Percentiles rank a stretch among this genome's conserved stretches.
Conservation (phyloP, 2,888 invertebrate species). For the Calephelis perditalis region DNA sequence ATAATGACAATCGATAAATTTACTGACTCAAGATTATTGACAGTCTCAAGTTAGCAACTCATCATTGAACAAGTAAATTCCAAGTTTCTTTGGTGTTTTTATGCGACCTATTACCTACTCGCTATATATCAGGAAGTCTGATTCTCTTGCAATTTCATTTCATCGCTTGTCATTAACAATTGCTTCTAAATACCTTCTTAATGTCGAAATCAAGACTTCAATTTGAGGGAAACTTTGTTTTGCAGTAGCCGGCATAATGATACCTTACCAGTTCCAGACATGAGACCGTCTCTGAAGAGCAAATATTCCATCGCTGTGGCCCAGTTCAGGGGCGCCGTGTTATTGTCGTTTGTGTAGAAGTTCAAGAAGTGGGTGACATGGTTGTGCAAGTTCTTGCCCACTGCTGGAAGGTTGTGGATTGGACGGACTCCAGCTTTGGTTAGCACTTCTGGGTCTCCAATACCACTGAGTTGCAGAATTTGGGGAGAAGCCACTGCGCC, state of each 20-base stretch:
- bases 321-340: slow-evolving; percentile 92
- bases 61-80: too few relatives aligned
- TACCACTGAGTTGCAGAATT: slow-evolving; percentile 92
- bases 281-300: slow-evolving; percentile 90
- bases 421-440: slow-evolving; percentile 80
- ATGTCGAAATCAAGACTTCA: too few relatives aligned
- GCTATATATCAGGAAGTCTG: too few relatives aligned
- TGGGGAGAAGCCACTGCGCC: slow-evolving; percentile 97
- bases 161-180: too few relatives aligned
- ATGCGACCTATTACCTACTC: too few relatives aligned
- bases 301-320: slow-evolving; percentile 95
- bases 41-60: too few relatives aligned
- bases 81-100: too few relatives aligned
- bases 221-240: too few relatives aligned
- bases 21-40: too few relatives aligned
- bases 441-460: slow-evolving; percentile 88
- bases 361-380: slow-evolving; percentile 89
- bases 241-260: not conserved
- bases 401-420: slow-evolving; percentile 86
- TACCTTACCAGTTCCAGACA: slow-evolving; percentile 88
- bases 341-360: slow-evolving; percentile 90
- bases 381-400: slow-evolving; percentile 91
- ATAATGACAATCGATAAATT: too few relatives aligned
- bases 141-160: too few relatives aligned
- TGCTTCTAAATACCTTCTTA: too few relatives aligned